Evolutionary conservation across 92 coral and sea anemone species (phyloP).

Genomic region (Parazoanthus swiftii): DNA sequence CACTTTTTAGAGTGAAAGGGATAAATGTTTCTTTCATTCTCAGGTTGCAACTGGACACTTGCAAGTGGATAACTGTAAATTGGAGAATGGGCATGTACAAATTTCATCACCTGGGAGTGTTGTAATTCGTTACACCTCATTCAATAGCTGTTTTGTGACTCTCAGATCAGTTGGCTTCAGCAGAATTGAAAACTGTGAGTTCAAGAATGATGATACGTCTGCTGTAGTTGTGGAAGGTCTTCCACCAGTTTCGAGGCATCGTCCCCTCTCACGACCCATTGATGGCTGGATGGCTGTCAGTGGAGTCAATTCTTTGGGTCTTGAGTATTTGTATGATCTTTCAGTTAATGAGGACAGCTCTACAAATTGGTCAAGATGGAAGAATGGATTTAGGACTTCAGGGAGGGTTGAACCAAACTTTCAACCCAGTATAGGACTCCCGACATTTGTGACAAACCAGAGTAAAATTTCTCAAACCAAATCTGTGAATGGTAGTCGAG

Average conservation of each 20-base stretch:
- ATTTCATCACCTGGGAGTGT: conserved; percentile 89
- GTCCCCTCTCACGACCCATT: conserved; percentile 81
- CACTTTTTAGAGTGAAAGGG: no score
- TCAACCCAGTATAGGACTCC: conserved; percentile 50
- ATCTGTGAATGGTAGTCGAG: conserved; percentile 46
- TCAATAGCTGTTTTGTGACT: conserved; percentile 73
- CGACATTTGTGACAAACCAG: conserved; percentile 36
- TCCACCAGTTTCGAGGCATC: conserved; percentile 81
- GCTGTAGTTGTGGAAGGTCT: conserved; percentile 85
- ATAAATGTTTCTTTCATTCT: not conserved
- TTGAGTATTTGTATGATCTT: conserved; percentile 81
- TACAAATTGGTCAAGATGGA: conserved; percentile 16
- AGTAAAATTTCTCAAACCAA: conserved; percentile 42
- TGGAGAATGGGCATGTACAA: conserved; percentile 94
- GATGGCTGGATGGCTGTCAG: conserved; percentile 79
- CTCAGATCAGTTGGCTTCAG: conserved; percentile 86
- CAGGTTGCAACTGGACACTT: conserved; percentile 90
- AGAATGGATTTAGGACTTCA: conserved; percentile 36
- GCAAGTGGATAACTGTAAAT: conserved; percentile 82
- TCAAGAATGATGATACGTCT: conserved; percentile 82
- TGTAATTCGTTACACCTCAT: conserved; percentile 78
- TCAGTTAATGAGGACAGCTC: conserved; percentile 49
- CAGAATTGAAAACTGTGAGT: conserved; percentile 89
- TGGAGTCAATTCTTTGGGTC: conserved; percentile 65
- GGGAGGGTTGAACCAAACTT: conserved; percentile 31